Conservation (phyloP, 2,888 invertebrate species). For the Trichacis sp. region DNA sequence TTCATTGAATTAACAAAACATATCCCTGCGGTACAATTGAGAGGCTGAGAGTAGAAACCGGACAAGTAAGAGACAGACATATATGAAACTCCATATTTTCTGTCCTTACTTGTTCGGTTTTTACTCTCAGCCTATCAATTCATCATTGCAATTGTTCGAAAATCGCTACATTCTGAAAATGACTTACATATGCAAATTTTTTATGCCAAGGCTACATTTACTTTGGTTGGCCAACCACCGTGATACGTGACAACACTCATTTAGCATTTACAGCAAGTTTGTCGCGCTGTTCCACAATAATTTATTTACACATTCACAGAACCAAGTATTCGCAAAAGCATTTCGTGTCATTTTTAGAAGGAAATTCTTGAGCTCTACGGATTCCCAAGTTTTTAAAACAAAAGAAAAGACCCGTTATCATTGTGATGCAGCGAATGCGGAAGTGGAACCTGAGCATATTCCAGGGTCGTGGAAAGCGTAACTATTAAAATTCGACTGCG, state of each 20-base stretch:
- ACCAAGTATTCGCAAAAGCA: slow-evolving; percentile 10
- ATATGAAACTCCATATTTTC: too few relatives aligned
- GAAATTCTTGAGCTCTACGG: slow-evolving; percentile 15
- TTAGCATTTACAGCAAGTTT: slow-evolving; percentile 24
- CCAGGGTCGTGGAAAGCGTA: slow-evolving; percentile 24
- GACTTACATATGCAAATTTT: slow-evolving; percentile 23
- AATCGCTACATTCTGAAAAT: slow-evolving; percentile 6
- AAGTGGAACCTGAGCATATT: slow-evolving; percentile 25
- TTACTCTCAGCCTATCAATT: too few relatives aligned
- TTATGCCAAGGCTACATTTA: slow-evolving; percentile 11
- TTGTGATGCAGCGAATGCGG: slow-evolving; percentile 30
- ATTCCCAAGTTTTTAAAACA: slow-evolving; percentile 15
- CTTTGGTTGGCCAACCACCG: slow-evolving; percentile 11
- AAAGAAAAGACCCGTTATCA: slow-evolving; percentile 13
- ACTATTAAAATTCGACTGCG: slow-evolving; percentile 19
- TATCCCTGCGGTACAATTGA: too few relatives aligned
- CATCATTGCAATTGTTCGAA: neutral
- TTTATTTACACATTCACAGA: slow-evolving; percentile 18
- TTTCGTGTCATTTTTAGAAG: slow-evolving; percentile 1
- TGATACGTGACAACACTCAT: slow-evolving; percentile 18
- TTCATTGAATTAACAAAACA: neutral
- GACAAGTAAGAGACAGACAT: too few relatives aligned
- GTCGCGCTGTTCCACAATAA: slow-evolving; percentile 15
- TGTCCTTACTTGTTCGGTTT: too few relatives aligned
- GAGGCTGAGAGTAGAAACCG: too few relatives aligned